Conservation (phyloP, 2,888 invertebrate species). For the Coenonympha arcania region DNA sequence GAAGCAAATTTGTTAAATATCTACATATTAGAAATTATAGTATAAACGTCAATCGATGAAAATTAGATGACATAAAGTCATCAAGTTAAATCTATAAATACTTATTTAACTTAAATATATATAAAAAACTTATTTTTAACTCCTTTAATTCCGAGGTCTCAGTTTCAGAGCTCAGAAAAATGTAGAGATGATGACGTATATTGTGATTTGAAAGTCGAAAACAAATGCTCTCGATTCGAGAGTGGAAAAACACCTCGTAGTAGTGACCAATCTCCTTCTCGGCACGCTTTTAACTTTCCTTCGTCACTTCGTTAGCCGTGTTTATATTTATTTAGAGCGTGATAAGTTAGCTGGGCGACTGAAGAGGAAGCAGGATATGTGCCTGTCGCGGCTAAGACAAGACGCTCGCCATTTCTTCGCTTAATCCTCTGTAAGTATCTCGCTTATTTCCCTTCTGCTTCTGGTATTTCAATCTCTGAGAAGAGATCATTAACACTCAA, state of each 20-base stretch:
- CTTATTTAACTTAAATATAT: too few relatives aligned
- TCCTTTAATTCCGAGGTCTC: too few relatives aligned
- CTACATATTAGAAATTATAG: too few relatives aligned
- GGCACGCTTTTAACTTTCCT: conserved; percentile 66
- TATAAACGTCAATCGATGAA: too few relatives aligned
- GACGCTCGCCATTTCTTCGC: conserved; percentile 34
- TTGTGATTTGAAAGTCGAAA: not conserved
- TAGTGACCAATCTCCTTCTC: conserved; percentile 42
- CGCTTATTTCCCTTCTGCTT: conserved; percentile 9
- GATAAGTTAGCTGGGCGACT: conserved; percentile 62
- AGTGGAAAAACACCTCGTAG: conserved; percentile 28
- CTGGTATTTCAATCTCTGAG: conserved; percentile 4
- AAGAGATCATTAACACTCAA: too few relatives aligned
- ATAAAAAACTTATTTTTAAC: too few relatives aligned
- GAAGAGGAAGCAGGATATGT: conserved; percentile 59
- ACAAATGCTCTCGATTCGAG: not conserved
- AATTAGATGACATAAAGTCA: too few relatives aligned
- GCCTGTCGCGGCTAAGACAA: conserved; percentile 37
- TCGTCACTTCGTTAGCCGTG: conserved; percentile 68
- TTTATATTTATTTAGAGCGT: conserved; percentile 68
- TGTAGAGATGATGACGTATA: too few relatives aligned
- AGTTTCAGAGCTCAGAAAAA: too few relatives aligned
- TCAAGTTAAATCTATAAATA: too few relatives aligned
- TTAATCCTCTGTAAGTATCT: conserved; percentile 22
- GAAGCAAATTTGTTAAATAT: too few relatives aligned